Evolutionary conservation across 2,113 vertebrate species (phyloP).

Genomic region (Grus americana): DNA sequence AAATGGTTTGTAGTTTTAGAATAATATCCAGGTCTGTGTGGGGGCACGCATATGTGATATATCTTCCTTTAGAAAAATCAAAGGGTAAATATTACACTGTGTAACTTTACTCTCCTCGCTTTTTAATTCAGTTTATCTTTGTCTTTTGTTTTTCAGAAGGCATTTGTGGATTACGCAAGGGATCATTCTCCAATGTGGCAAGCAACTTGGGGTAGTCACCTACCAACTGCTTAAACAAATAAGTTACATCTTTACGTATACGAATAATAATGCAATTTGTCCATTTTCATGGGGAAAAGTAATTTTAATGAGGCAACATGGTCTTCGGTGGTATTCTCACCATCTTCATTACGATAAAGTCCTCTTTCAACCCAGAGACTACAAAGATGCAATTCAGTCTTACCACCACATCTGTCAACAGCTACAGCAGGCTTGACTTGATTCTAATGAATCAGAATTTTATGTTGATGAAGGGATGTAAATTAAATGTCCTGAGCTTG

Average conservation of each 20-base stretch:
- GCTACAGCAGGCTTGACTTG: not conserved
- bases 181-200: not conserved
- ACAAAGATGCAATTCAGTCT: not conserved
- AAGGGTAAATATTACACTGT: not conserved
- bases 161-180: not conserved
- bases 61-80: not conserved
- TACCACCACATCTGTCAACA: not conserved
- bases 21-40: not conserved
- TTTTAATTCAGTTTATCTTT: not conserved
- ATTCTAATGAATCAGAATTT: not conserved
- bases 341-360: not conserved
- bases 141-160: not conserved
- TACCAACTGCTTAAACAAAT: not conserved
- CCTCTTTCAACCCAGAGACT: not conserved
- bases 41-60: rapidly evolving
- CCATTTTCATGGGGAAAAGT: not conserved
- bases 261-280: not conserved
- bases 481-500: not conserved
- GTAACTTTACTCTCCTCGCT: not conserved
- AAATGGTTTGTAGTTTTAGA: conserved; percentile 32
- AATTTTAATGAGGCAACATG: not conserved
- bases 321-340: not conserved
- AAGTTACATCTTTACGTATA: not conserved
- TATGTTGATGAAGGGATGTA: not conserved
- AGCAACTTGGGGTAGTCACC: not conserved